Conservation (phyloP, 2,888 invertebrate species). For the Muschampia staudingeri region DNA sequence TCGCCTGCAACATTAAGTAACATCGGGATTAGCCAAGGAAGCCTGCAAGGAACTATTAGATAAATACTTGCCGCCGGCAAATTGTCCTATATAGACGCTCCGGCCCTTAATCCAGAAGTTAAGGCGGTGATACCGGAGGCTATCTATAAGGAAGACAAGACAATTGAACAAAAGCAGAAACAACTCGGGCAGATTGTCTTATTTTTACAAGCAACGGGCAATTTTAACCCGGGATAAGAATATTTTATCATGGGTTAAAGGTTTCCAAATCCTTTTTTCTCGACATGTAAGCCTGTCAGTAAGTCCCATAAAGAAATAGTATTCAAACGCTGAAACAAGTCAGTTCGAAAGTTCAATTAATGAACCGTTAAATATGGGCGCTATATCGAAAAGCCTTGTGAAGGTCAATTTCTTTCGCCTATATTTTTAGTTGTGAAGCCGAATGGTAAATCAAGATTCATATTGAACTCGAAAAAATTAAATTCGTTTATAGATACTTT, state of each 20-base stretch:
- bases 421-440: slow-evolving; percentile 50
- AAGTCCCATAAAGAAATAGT: neutral
- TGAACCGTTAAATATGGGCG: slow-evolving; percentile 34
- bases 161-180: slow-evolving; percentile 66
- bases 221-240: slow-evolving; percentile 44
- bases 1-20: slow-evolving; percentile 55
- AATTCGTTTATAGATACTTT: slow-evolving; percentile 41
- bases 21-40: slow-evolving; percentile 61
- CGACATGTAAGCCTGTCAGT: neutral
- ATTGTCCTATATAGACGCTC: slow-evolving; percentile 64
- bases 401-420: slow-evolving; percentile 49
- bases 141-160: slow-evolving; percentile 62
- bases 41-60: slow-evolving; percentile 56
- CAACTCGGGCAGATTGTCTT: slow-evolving; percentile 55
- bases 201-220: slow-evolving; percentile 46
- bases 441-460: slow-evolving; percentile 50
- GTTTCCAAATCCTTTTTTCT: slow-evolving; percentile 45
- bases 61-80: slow-evolving; percentile 61
- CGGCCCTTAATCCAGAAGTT: slow-evolving; percentile 66
- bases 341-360: neutral
- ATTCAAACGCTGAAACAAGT: neutral
- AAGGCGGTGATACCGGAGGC: slow-evolving; percentile 61
- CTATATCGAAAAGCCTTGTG: slow-evolving; percentile 46
- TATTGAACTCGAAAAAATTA: slow-evolving; percentile 45
- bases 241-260: slow-evolving; percentile 49